Evolutionary conservation across 1,140 invertebrate species (phyloP).

Genomic region (Euura lappo): DNA sequence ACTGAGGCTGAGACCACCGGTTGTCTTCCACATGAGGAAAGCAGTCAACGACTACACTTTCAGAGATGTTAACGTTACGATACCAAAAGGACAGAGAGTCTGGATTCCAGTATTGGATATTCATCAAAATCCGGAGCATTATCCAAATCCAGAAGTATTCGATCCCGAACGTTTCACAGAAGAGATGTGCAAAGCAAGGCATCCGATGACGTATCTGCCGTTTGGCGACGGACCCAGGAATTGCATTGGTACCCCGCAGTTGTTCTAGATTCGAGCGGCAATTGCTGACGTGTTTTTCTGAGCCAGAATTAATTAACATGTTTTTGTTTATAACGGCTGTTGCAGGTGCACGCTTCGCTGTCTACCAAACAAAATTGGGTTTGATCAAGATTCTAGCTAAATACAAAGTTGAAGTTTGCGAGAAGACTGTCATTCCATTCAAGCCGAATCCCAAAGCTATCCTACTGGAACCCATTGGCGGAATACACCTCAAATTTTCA

Average conservation of each 20-base stretch:
- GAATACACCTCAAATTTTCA: slow-evolving; percentile 36
- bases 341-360: slow-evolving; percentile 41
- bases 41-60: slow-evolving; percentile 42
- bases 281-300: neutral
- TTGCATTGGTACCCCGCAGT: slow-evolving; percentile 55
- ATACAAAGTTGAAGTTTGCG: slow-evolving; percentile 38
- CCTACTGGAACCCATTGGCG: slow-evolving; percentile 32
- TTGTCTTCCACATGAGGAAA: slow-evolving; percentile 38
- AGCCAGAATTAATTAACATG: neutral
- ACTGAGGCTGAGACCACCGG: slow-evolving; percentile 54
- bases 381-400: slow-evolving; percentile 36
- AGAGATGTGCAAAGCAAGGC: slow-evolving; percentile 38
- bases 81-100: slow-evolving; percentile 29
- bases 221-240: slow-evolving; percentile 61
- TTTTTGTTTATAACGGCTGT: neutral
- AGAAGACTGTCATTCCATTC: slow-evolving; percentile 42
- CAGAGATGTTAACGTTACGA: slow-evolving; percentile 36
- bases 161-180: slow-evolving; percentile 53
- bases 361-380: slow-evolving; percentile 42
- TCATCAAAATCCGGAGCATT: slow-evolving; percentile 47
- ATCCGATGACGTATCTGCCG: slow-evolving; percentile 51
- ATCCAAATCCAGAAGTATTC: slow-evolving; percentile 48
- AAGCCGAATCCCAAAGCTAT: slow-evolving; percentile 15
- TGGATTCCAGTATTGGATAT: slow-evolving; percentile 44
- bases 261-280: neutral